A percentile compares a stretch with the other conserved stretches of the same genome.
phyloP scores from a whole-genome alignment of 2,888 invertebrate genomes.

The Sialis fuliginosa region DNA sequence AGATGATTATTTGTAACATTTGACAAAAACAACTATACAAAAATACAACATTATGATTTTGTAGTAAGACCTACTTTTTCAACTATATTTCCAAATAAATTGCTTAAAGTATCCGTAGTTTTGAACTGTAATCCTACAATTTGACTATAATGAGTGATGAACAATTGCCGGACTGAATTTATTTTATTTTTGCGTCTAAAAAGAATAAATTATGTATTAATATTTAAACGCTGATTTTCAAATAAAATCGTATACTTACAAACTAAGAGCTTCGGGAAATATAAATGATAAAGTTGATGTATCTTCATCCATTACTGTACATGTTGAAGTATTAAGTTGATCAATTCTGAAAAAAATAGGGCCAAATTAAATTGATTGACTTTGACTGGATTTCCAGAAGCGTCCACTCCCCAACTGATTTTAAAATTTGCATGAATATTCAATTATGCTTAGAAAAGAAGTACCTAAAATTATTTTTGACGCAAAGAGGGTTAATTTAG shows the following conservation, averaged over 20 bases:
- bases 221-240: background rate
- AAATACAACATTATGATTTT: background rate
- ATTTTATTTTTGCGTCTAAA: slow-evolving; percentile 32
- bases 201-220: slow-evolving; percentile 10
- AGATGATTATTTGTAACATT: too few species aligned
- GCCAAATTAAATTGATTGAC: background rate
- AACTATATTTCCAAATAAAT: background rate
- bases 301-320: slow-evolving; percentile 6
- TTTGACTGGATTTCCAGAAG: too few species aligned
- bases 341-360: slow-evolving; percentile 1
- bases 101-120: slow-evolving; percentile 25
- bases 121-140: slow-evolving; percentile 33
- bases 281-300: background rate
- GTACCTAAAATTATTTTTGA: too few species aligned
- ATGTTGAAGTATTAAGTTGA: background rate
- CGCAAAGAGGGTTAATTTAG: too few species aligned
- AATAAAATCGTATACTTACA: background rate
- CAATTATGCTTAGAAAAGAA: too few species aligned
- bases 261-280: slow-evolving; percentile 5
- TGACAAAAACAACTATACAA: too few species aligned
- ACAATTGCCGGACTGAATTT: slow-evolving; percentile 32
- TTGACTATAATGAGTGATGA: slow-evolving; percentile 35
- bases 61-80: background rate
- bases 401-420: too few species aligned
- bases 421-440: too few species aligned